Base-by-base conservation (phyloP, 2,797 vertebrate genomes). In the Melanotaenia trifasciata region DNA sequence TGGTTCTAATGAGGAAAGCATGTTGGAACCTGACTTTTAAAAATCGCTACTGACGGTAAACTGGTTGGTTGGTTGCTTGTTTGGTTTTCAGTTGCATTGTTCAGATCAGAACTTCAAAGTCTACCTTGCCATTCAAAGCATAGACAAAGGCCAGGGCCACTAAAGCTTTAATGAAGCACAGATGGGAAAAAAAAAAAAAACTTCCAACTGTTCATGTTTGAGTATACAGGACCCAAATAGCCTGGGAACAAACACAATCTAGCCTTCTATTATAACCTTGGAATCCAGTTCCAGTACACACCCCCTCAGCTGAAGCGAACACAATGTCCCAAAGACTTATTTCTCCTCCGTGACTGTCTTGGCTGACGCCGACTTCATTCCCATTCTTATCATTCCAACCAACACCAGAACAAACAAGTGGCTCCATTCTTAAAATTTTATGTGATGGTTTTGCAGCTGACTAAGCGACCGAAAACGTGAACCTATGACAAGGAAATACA, bases 11-110 rank as follows among this genome's bases (percentile, higher is more conserved):
- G 36, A 43, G 36, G 12, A 24, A 75, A 85, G 58, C 88, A 88
- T 76, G 90, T 84, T 78, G 58, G 32, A 65, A 72, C 88, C 80
- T 90, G 83, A 88, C 62, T 82, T 30, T n/a, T 43, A 43, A 43
- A 43, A 16, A 6, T 13, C 36, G 2, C 36, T 38, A 12, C 12
- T 18, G 40, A 13, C 40, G 16, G 40, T 18, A 40, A 40, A 78
- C 76, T 69, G 38, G 54, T 47, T 9, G 24, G 16, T 61, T 47
- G 5, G 20, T 24, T 69, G 38, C 51, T 43, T 9, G 24, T 13
- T 64, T 47, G 4, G 20, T 24, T 70, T 43, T 43, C 14, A 20
- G 53, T 79, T 67, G 71, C 71, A 36, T 63, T 61, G 64, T 64
- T 67, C 36, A 72, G 67, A 59, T 35, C 72, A 72, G 50, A 0